Conservation (phyloP, 2,113 vertebrate species). For the Vombatus ursinus region DNA sequence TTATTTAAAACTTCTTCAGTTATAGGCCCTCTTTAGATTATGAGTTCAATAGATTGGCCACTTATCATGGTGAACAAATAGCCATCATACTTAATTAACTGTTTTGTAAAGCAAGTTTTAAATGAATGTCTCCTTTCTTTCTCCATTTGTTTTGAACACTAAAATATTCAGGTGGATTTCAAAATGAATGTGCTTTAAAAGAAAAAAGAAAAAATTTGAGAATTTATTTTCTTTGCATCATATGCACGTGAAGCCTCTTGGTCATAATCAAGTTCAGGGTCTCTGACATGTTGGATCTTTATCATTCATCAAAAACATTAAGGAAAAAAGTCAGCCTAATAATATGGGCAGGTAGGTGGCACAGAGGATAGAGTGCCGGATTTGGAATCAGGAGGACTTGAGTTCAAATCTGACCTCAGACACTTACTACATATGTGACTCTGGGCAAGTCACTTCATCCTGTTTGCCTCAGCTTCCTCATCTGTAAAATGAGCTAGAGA, state of each 20-base stretch:
- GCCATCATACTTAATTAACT: background rate
- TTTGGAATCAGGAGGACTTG: background rate
- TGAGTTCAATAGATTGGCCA: too few relatives aligned
- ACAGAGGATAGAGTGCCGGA: background rate
- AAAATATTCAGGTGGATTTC: slow-evolving; percentile 1
- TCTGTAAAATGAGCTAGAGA: background rate
- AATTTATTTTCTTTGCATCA: background rate
- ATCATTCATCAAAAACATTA: background rate
- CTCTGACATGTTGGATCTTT: background rate
- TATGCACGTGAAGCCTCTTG: background rate
- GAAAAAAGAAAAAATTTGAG: background rate
- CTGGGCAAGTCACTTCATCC: background rate
- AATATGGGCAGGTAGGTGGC: background rate
- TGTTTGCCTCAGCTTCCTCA: background rate
- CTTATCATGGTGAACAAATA: too few relatives aligned
- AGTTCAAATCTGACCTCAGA: background rate
- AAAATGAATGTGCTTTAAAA: slow-evolving; percentile 8
- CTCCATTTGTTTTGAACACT: slow-evolving; percentile 3
- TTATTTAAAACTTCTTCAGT: too few relatives aligned
- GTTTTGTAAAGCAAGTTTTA: slow-evolving; percentile 27
- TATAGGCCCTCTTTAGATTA: too few relatives aligned
- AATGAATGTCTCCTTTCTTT: slow-evolving; percentile 7
- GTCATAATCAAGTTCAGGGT: background rate
- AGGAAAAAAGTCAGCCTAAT: background rate
- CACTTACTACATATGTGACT: background rate